A percentile compares a stretch with the other conserved stretches of the same genome.
Evolutionary conservation across 2,113 vertebrate genomes (phyloP).

Genomic region (Sylvia atricapilla): DNA sequence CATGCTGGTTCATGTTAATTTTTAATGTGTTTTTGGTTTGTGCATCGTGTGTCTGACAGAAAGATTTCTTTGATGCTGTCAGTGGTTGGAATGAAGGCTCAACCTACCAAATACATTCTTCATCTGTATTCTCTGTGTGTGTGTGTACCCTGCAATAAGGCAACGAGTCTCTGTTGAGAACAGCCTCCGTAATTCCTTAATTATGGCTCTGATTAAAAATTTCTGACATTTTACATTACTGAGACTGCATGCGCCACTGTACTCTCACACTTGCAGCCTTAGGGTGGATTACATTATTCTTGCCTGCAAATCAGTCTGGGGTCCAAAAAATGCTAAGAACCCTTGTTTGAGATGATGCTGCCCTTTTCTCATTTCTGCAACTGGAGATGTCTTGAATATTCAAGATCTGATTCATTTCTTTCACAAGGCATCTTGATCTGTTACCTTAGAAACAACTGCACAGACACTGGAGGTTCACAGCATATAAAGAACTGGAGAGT

Average conservation of each 20-base stretch:
- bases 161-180: background rate
- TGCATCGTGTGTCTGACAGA: background rate
- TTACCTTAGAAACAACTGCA: constrained; percentile 71
- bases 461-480: constrained; percentile 33
- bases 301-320: background rate
- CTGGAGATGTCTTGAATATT: constrained; percentile 60
- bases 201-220: constrained; percentile 53
- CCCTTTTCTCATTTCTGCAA: constrained; percentile 28
- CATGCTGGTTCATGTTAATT: background rate
- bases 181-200: constrained; percentile 20
- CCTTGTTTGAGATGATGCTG: background rate
- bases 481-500: background rate
- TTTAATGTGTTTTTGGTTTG: background rate
- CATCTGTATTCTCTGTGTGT: constrained; percentile 29
- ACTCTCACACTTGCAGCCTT: background rate
- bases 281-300: background rate
- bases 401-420: constrained; percentile 60
- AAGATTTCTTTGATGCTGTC: background rate
- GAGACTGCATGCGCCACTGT: background rate
- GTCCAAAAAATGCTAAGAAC: background rate
- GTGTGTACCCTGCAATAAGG: background rate
- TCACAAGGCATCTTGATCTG: constrained; percentile 39
- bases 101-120: background rate
- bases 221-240: constrained; percentile 24
- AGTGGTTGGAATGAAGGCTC: background rate